Evolutionary conservation across 2,797 vertebrate genomes (phyloP).

Genomic region (Xenentodon cancila): DNA sequence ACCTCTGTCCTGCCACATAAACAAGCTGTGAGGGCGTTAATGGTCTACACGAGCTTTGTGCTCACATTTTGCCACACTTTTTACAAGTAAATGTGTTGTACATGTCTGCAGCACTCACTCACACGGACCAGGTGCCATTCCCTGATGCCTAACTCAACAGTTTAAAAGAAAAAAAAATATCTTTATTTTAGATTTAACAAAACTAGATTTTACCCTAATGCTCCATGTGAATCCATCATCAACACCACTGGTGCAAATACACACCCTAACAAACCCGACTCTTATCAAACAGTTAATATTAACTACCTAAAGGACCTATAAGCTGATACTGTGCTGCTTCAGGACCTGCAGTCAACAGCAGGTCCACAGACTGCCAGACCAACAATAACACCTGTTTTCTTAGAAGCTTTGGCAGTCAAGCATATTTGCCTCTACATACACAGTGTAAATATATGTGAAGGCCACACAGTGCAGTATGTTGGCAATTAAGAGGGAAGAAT

Average conservation of each 20-base stretch:
- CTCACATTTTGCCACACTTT: slow-evolving; percentile 1
- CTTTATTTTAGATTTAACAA: background rate
- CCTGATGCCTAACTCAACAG: background rate
- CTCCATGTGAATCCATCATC: slow-evolving; percentile 7
- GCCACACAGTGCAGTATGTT: background rate
- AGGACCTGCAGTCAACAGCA: slow-evolving; percentile 34
- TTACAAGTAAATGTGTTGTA: background rate
- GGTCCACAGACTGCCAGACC: slow-evolving; percentile 2
- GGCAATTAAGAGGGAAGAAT: background rate
- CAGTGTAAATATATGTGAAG: background rate
- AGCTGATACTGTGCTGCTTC: slow-evolving; percentile 10
- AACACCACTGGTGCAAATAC: background rate
- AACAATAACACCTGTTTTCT: slow-evolving; percentile 5
- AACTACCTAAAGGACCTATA: slow-evolving; percentile 34
- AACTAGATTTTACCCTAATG: background rate
- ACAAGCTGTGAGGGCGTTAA: slow-evolving; percentile 48
- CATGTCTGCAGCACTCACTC: background rate
- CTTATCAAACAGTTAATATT: slow-evolving; percentile 60
- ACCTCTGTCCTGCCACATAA: slow-evolving; percentile 28
- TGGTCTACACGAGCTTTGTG: slow-evolving; percentile 17
- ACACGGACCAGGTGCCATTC: background rate
- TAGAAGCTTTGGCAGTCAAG: slow-evolving; percentile 2
- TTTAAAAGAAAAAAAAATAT: background rate
- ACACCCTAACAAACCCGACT: background rate
- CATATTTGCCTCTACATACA: background rate